phyloP scores from a whole-genome alignment of 2,888 invertebrate genomes.

The Caenorhabditis sp. region DNA sequence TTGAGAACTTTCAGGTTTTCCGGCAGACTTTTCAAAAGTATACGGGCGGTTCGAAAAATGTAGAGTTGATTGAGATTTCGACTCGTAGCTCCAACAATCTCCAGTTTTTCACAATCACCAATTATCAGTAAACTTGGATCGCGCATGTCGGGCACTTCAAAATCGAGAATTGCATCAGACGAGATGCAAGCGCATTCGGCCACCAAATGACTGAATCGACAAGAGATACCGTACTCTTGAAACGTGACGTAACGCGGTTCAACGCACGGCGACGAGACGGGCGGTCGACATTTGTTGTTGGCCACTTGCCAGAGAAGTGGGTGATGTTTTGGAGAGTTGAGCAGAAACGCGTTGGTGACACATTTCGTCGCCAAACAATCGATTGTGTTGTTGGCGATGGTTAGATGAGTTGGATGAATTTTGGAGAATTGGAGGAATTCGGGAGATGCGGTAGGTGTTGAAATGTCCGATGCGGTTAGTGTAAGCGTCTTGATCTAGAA shows the following conservation, averaged over 20 bases:
- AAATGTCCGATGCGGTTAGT: slow-evolving; percentile 28
- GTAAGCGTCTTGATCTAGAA: slow-evolving; percentile 27
- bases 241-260: slow-evolving; percentile 10
- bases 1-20: slow-evolving; percentile 13
- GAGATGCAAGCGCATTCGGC: slow-evolving; percentile 31
- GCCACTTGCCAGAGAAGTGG: slow-evolving; percentile 30
- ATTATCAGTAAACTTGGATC: slow-evolving; percentile 5
- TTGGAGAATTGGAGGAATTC: slow-evolving; percentile 9
- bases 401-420: slow-evolving; percentile 25
- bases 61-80: slow-evolving; percentile 20
- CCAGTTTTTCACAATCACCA: slow-evolving; percentile 13
- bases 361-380: slow-evolving; percentile 29
- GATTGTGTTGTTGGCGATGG: slow-evolving; percentile 39
- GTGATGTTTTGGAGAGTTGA: slow-evolving; percentile 32
- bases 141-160: neutral
- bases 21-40: slow-evolving; percentile 9
- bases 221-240: slow-evolving; percentile 21
- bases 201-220: slow-evolving; percentile 17
- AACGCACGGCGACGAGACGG: slow-evolving; percentile 12
- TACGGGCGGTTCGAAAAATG: slow-evolving; percentile 22
- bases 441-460: slow-evolving; percentile 7
- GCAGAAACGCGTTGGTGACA: slow-evolving; percentile 33
- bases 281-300: slow-evolving; percentile 34
- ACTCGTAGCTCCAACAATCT: slow-evolving; percentile 15
- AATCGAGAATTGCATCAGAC: neutral